phyloP scores from a whole-genome alignment of 2,888 invertebrate genomes.

The Epinotia ramella region DNA sequence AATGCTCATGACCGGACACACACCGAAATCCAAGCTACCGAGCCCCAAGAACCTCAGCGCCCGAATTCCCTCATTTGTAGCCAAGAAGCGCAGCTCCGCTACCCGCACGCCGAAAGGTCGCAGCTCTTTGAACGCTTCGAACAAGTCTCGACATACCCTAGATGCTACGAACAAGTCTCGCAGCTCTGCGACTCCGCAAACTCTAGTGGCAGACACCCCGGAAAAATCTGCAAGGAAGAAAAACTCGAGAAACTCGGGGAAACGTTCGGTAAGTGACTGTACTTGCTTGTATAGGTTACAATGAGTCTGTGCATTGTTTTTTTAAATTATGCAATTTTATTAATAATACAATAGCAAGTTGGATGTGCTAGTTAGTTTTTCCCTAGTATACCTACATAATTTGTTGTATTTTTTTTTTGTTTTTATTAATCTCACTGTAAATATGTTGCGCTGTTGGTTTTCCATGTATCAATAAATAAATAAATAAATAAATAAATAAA shows the following conservation, averaged over 20 bases:
- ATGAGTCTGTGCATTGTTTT: neutral
- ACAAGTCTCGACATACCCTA: neutral
- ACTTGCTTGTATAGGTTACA: too few species aligned
- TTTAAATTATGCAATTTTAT: too few species aligned
- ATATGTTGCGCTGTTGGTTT: too few species aligned
- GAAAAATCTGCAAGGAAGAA: conserved; percentile 1
- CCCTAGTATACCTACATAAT: too few species aligned
- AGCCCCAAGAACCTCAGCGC: conserved; percentile 34
- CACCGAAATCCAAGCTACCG: conserved; percentile 56
- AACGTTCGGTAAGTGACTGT: conserved; percentile 35
- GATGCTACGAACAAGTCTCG: neutral
- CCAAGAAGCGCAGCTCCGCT: conserved; percentile 16
- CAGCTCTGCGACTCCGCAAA: neutral
- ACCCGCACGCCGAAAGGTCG: neutral
- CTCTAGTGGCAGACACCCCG: neutral
- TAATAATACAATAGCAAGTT: too few species aligned
- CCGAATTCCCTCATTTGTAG: conserved; percentile 3
- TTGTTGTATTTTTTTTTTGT: too few species aligned
- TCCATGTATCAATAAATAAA: too few species aligned
- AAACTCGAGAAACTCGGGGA: conserved; percentile 11
- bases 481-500: too few species aligned
- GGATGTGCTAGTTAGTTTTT: too few species aligned
- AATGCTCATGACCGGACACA: conserved; percentile 76
- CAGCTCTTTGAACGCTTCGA: neutral
- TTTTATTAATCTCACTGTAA: too few species aligned